Conservation (phyloP, 2,888 invertebrate genomes). For the Biston stratarius region DNA sequence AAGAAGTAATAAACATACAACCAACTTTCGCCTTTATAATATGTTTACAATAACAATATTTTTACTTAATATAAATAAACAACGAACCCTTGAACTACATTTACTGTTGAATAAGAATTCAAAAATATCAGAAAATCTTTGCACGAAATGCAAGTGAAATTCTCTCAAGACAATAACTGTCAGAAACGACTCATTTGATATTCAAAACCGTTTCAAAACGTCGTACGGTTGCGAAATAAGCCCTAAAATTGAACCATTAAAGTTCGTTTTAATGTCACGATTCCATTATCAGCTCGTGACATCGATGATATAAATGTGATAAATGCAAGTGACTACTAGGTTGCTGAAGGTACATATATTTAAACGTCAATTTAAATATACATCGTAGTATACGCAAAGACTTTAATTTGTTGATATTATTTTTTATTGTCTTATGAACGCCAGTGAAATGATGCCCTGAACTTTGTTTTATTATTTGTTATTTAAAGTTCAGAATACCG, state of each 20-base stretch:
- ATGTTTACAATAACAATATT: background rate
- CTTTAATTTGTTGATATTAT: background rate
- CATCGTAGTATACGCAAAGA: background rate
- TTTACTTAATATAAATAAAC: background rate
- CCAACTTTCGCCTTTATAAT: too few relatives aligned
- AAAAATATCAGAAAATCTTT: background rate
- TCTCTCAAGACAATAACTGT: constrained; percentile 11
- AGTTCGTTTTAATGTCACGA: constrained; percentile 48
- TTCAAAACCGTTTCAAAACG: constrained; percentile 32
- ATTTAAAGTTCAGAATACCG: too few relatives aligned
- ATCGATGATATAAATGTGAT: constrained; percentile 39
- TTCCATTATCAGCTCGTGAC: constrained; percentile 46
- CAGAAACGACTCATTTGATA: constrained; percentile 17
- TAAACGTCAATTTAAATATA: background rate
- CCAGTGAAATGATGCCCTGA: too few relatives aligned
- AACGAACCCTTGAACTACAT: constrained; percentile 6
- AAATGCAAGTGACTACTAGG: background rate
- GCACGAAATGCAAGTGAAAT: constrained; percentile 7
- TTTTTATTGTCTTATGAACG: too few relatives aligned
- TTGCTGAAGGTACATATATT: background rate
- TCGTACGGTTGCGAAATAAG: constrained; percentile 43
- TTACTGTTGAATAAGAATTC: background rate
- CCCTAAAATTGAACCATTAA: constrained; percentile 46
- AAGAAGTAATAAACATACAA: too few relatives aligned
- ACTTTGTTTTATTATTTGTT: too few relatives aligned